Conservation (phyloP, 2,797 vertebrate genomes). For the Pelodytes ibericus region DNA sequence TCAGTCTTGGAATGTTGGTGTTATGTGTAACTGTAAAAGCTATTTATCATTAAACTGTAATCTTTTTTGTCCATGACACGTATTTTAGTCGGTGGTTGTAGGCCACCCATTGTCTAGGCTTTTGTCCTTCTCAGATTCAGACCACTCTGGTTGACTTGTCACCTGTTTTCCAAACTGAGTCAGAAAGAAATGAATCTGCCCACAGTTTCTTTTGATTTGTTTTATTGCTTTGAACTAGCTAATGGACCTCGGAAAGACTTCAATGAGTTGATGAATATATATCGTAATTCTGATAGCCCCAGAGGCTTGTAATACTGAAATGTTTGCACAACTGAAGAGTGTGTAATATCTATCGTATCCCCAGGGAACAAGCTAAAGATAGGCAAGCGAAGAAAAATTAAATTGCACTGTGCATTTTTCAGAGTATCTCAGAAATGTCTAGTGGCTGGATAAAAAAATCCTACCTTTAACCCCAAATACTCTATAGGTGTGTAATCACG, state of each 20-base stretch:
- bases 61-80: too few relatives aligned
- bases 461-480: not conserved
- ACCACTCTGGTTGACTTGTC: too few relatives aligned
- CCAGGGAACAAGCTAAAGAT: conserved; percentile 12
- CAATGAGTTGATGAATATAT: conserved; percentile 23
- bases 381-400: not conserved
- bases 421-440: not conserved
- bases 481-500: not conserved
- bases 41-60: too few relatives aligned
- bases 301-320: not conserved
- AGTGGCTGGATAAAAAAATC: not conserved
- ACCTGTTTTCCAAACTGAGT: not conserved
- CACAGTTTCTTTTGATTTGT: not conserved
- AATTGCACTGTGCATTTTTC: conserved; percentile 48
- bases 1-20: too few relatives aligned
- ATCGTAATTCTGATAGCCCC: conserved; percentile 1
- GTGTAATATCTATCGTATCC: conserved; percentile 9
- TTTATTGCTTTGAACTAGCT: conserved; percentile 20
- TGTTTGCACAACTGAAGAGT: conserved; percentile 1
- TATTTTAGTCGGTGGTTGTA: too few relatives aligned
- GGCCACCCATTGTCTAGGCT: too few relatives aligned
- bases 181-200: not conserved
- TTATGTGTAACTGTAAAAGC: too few relatives aligned
- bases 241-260: conserved; percentile 22
- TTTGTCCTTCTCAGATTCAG: too few relatives aligned